Percentiles rank a stretch among this genome's conserved stretches.
These are phyloP conservation scores for Gorsachius goisagi DNA, from an alignment of 2,113 vertebrate species.

Conservation along the genomic window DNA sequence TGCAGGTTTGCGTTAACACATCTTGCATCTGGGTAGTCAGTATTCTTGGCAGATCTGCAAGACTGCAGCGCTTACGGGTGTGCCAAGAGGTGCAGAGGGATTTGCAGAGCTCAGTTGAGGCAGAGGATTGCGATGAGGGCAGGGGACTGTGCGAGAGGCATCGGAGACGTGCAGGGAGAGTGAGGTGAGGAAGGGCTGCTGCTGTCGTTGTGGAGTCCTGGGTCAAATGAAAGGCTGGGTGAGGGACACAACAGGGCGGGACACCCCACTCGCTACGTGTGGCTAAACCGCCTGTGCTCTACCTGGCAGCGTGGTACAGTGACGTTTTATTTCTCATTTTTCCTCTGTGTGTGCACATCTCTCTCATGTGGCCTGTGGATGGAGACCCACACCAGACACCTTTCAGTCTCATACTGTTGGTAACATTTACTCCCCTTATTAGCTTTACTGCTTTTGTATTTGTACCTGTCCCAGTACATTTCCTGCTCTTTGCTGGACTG, in stretches of 20 bases:
- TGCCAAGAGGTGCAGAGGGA: background rate
- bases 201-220: background rate
- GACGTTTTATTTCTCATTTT: background rate
- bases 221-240: background rate
- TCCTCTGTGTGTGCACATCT: background rate
- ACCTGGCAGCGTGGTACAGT: background rate
- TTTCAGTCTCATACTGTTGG: background rate
- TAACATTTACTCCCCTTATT: background rate
- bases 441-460: background rate
- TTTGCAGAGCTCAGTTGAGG: background rate
- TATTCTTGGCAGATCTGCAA: background rate
- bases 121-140: fast-evolving
- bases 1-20: background rate
- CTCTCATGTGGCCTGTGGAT: background rate
- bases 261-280: fast-evolving
- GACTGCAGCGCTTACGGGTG: background rate
- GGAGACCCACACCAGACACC: background rate
- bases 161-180: fast-evolving
- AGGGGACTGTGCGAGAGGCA: background rate
- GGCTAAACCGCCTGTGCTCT: fast-evolving
- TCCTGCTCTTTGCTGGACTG: background rate
- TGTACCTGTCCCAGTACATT: background rate
- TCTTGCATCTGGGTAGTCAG: fast-evolving
- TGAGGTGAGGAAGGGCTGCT: background rate
- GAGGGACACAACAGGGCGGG: background rate